A percentile compares a stretch with the other conserved stretches of the same genome.
Evolutionary conservation across 1,140 invertebrate species (phyloP).

Genomic region (Kradibia gibbosae): DNA sequence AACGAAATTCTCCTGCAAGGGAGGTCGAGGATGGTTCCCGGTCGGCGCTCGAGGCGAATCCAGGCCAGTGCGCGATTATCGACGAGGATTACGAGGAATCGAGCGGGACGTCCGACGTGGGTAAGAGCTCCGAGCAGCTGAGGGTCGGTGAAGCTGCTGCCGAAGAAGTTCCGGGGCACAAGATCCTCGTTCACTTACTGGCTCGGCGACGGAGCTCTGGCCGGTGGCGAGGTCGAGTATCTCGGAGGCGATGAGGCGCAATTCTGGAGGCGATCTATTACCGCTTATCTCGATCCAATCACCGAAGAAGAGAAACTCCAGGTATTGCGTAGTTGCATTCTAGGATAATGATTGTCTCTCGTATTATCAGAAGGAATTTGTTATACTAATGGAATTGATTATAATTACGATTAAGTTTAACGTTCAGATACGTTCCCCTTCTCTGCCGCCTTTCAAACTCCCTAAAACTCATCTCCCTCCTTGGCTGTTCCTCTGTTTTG

Average conservation of each 20-base stretch:
- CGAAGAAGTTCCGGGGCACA: conserved; percentile 58
- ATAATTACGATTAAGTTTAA: neutral
- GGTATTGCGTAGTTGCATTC: conserved; percentile 49
- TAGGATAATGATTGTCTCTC: neutral
- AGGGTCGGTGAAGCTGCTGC: neutral
- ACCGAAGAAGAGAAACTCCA: conserved; percentile 73
- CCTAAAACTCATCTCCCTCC: too few species aligned
- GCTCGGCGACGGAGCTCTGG: conserved; percentile 80
- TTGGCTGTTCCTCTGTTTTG: too few species aligned
- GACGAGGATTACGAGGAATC: neutral
- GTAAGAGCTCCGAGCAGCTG: neutral
- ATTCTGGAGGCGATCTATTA: conserved; percentile 84
- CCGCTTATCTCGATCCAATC: conserved; percentile 82
- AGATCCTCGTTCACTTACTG: conserved; percentile 77
- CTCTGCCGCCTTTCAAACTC: too few species aligned
- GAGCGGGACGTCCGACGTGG: neutral
- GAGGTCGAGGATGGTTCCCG: neutral
- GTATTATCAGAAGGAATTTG: neutral
- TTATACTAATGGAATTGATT: neutral
- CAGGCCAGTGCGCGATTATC: neutral
- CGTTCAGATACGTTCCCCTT: too few species aligned
- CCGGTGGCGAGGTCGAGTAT: conserved; percentile 77
- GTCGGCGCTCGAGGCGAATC: neutral
- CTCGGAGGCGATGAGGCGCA: conserved; percentile 76
- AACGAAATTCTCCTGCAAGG: neutral